phyloP scores from a whole-genome alignment of 2,888 invertebrate genomes.

The Girardia tigrina region DNA sequence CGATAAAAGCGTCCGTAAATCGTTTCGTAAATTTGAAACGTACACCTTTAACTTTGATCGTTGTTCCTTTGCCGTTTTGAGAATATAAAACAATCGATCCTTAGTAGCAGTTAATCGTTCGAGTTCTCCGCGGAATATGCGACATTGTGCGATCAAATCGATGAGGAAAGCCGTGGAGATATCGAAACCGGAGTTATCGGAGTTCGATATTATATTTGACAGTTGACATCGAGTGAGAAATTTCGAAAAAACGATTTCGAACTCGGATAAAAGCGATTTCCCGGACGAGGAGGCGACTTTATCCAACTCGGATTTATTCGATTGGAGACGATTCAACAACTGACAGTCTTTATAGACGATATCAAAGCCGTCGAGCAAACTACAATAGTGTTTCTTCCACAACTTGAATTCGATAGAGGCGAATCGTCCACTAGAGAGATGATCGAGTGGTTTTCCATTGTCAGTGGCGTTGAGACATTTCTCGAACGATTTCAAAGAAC shows the following conservation, averaged over 20 bases:
- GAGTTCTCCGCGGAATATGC: slow-evolving; percentile 30
- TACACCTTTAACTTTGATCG: slow-evolving; percentile 16
- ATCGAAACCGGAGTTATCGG: neutral
- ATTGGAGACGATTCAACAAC: neutral
- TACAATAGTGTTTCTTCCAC: slow-evolving; percentile 31
- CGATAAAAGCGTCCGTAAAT: slow-evolving; percentile 19
- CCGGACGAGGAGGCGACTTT: neutral
- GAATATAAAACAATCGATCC: slow-evolving; percentile 32
- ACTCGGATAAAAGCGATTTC: neutral
- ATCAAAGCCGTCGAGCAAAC: slow-evolving; percentile 29
- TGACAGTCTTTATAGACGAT: slow-evolving; percentile 29
- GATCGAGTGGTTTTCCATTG: neutral
- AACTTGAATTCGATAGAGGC: neutral
- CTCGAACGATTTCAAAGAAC: neutral
- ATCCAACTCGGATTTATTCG: neutral
- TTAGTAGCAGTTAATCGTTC: neutral
- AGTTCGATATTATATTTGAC: neutral
- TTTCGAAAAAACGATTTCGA: slow-evolving; percentile 5
- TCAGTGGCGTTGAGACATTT: neutral
- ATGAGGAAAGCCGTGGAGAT: slow-evolving; percentile 28
- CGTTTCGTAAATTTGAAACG: slow-evolving; percentile 26
- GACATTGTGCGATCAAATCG: slow-evolving; percentile 30
- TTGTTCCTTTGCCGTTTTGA: slow-evolving; percentile 27
- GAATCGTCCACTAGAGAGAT: neutral
- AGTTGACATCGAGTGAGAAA: neutral